These are phyloP conservation scores for Eugnorisma glareosa DNA, from an alignment of 2,888 invertebrate genomes.

Conservation along the genomic window DNA sequence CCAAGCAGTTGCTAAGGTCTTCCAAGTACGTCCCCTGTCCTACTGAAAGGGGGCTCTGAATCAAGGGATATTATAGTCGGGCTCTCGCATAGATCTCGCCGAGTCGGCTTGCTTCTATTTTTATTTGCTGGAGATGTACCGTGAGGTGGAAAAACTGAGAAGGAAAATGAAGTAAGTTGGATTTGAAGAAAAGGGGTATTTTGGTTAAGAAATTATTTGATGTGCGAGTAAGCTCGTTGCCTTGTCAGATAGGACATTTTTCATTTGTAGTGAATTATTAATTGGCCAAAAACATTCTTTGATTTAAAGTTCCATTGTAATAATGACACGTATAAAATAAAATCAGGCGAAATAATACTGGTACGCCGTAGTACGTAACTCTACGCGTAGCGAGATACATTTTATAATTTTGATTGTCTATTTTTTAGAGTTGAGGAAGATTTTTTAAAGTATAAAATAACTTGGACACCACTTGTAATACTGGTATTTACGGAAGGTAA, in stretches of 20 bases:
- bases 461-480: background rate
- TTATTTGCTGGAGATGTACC: constrained; percentile 82
- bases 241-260: background rate
- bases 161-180: constrained; percentile 49
- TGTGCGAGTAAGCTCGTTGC: background rate
- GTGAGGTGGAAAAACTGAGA: constrained; percentile 74
- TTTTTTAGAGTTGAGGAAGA: background rate
- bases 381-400: background rate
- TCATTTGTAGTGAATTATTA: background rate
- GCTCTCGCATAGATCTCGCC: constrained; percentile 67
- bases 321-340: background rate
- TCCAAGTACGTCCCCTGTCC: constrained; percentile 44
- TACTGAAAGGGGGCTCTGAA: constrained; percentile 78
- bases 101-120: constrained; percentile 80
- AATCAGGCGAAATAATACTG: background rate
- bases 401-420: background rate
- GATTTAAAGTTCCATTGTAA: too few relatives aligned
- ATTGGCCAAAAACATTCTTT: background rate
- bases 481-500: background rate
- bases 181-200: background rate
- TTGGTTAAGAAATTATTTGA: background rate
- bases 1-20: constrained; percentile 42
- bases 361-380: background rate
- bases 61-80: constrained; percentile 88
- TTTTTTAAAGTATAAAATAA: background rate